Base-by-base conservation (phyloP, 2,888 invertebrate genomes). In the Nasonia oneida region DNA sequence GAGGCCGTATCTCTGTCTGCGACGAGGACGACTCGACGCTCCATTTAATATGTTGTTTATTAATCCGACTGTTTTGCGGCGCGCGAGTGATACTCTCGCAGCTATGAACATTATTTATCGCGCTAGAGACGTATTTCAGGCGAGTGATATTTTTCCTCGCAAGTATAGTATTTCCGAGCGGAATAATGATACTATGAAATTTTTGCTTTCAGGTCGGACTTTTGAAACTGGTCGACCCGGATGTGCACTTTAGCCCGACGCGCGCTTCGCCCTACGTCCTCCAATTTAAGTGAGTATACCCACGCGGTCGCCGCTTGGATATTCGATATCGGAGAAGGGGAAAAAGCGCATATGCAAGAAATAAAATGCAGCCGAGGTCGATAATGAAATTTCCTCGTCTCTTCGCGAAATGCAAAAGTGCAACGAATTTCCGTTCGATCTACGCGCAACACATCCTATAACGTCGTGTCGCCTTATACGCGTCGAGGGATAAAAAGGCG, bases 161-260 rank as follows among this genome's bases (percentile, higher is more conserved):
- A 29, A 3, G 15, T 23, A 23, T 53, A 53, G n/a, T 57, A 37
- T 37, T 37, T 37, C 10, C 10, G 37, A 1, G 10, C 37, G 42
- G 10, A 47, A 73, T 42, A 73, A 73, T 14, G 10, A 2, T 33
- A 5, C 14, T 37, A 47, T 47, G n/a, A 14, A 18, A 39, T 71
- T 75, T 83, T 61, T 79, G n/a, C n/a, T 82, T 85, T n/a, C 86
- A 86, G 86, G 42, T 79, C 67, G 47, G 47, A 78, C n/a, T 70
- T 37, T 85, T 47, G 77, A 70, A 83, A 77, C 77, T 79, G 76
- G 70, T 76, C 42, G 39, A 83, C 61, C 76, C 86, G 86, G 83
- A 86, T 86, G 86, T 83, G 86, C 86, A 86, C 86, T 86, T 86
- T 75, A 80, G 29, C 64, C 73, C 80, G 71, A 77, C 71, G 80